phyloP scores from a whole-genome alignment of 1,140 invertebrate genomes.

The Aphelinus atriplicis region DNA sequence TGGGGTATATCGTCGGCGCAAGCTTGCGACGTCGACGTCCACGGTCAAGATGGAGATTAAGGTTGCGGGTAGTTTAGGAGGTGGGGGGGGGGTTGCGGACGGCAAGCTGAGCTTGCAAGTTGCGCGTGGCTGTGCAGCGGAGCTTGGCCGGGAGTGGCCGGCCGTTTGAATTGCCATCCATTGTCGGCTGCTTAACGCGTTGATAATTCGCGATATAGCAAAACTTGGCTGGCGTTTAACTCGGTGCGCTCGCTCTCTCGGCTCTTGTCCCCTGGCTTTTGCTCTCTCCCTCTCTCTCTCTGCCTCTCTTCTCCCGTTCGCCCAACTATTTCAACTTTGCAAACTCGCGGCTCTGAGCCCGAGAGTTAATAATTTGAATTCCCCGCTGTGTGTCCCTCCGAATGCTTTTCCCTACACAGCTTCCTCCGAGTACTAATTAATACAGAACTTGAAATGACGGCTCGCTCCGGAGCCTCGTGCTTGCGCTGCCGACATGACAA shows the following conservation, averaged over 20 bases:
- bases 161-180: slow-evolving; percentile 30
- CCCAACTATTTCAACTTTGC: slow-evolving; percentile 27
- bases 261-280: too few relatives aligned
- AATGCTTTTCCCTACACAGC: slow-evolving; percentile 7
- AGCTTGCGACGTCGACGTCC: not conserved
- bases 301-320: slow-evolving; percentile 2
- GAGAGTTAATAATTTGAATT: slow-evolving; percentile 27
- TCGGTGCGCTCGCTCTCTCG: not conserved
- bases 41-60: not conserved
- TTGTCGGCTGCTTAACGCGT: slow-evolving; percentile 38
- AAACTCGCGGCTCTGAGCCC: not conserved
- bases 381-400: not conserved
- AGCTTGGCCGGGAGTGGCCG: not conserved
- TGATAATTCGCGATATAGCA: slow-evolving; percentile 37
- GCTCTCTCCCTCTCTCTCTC: not conserved
- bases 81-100: slow-evolving; percentile 1
- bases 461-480: not conserved
- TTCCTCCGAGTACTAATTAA: slow-evolving; percentile 27
- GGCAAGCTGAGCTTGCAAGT: not conserved
- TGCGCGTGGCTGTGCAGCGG: not conserved
- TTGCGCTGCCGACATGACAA: not conserved
- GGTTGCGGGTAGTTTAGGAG: too few relatives aligned
- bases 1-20: too few relatives aligned
- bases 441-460: slow-evolving; percentile 16
- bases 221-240: slow-evolving; percentile 20